Conservation (phyloP, 2,113 vertebrate genomes). For the Pogona vitticeps region DNA sequence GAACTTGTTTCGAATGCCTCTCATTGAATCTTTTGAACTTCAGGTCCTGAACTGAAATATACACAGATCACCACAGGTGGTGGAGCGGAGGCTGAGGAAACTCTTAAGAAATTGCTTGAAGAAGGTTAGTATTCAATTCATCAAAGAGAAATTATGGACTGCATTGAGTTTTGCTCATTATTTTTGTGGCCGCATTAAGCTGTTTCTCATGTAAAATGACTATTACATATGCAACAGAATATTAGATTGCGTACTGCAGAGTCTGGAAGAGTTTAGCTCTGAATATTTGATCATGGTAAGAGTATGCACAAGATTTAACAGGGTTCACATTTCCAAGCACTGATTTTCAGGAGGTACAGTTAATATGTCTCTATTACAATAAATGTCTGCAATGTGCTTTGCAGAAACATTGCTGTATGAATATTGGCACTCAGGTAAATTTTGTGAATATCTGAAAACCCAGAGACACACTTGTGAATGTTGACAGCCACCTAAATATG, state of each 20-base stretch:
- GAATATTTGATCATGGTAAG: neutral
- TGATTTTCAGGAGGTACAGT: no score
- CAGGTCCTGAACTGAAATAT: constrained; percentile 81
- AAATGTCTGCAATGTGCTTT: neutral
- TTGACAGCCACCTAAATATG: neutral
- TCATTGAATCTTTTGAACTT: constrained; percentile 19
- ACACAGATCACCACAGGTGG: constrained; percentile 75
- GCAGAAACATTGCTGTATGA: neutral
- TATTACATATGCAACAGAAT: neutral
- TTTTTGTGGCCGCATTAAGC: neutral
- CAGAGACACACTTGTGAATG: neutral
- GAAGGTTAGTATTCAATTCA: constrained; percentile 73
- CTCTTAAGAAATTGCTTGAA: constrained; percentile 77
- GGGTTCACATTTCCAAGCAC: neutral
- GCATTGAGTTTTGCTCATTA: neutral
- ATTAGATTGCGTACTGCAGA: neutral
- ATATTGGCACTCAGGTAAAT: neutral
- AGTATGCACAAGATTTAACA: neutral
- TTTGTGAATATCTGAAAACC: neutral
- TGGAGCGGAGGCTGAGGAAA: constrained; percentile 70
- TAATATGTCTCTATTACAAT: neutral
- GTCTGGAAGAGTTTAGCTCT: neutral
- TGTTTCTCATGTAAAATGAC: neutral
- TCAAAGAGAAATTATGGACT: neutral
- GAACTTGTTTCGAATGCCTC: neutral